phyloP scores from a whole-genome alignment of 2,797 vertebrate genomes.

The Enteromius paludinosus region DNA sequence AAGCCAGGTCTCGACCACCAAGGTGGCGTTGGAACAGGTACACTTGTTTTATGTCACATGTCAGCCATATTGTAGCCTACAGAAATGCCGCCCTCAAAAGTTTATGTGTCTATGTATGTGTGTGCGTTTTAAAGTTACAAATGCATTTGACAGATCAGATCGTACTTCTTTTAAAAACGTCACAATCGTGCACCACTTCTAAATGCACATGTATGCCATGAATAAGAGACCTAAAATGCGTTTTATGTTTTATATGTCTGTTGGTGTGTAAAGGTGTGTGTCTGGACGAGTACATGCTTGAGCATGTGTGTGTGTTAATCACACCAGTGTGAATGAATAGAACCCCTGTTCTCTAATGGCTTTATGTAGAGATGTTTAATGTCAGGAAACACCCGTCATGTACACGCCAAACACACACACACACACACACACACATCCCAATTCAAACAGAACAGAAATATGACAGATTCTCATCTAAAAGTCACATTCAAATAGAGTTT shows the following conservation, averaged over 20 bases:
- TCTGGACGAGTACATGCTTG: conserved; percentile 17
- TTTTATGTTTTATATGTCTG: conserved; percentile 22
- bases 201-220: neutral
- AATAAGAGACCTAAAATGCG: neutral
- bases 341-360: conserved; percentile 84
- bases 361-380: conserved; percentile 90
- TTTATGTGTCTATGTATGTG: conserved; percentile 35
- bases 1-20: conserved; percentile 53
- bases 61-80: conserved; percentile 66
- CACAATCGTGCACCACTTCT: neutral
- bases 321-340: conserved; percentile 69
- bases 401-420: conserved; percentile 59
- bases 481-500: conserved; percentile 6
- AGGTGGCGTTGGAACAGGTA: conserved; percentile 49
- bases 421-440: conserved; percentile 31
- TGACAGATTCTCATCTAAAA: conserved; percentile 31
- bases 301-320: conserved; percentile 44
- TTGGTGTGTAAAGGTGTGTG: conserved; percentile 40
- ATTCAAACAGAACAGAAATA: conserved; percentile 45
- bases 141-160: conserved; percentile 9
- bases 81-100: conserved; percentile 9
- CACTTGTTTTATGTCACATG: conserved; percentile 73
- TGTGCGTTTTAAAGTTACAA: conserved; percentile 8
- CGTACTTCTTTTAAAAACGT: neutral
- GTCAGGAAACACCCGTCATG: conserved; percentile 89